Evolutionary conservation across 1,140 invertebrate genomes (phyloP), one percentile per base, ranked within the genome.

Genomic region (Tribolium madens): DNA sequence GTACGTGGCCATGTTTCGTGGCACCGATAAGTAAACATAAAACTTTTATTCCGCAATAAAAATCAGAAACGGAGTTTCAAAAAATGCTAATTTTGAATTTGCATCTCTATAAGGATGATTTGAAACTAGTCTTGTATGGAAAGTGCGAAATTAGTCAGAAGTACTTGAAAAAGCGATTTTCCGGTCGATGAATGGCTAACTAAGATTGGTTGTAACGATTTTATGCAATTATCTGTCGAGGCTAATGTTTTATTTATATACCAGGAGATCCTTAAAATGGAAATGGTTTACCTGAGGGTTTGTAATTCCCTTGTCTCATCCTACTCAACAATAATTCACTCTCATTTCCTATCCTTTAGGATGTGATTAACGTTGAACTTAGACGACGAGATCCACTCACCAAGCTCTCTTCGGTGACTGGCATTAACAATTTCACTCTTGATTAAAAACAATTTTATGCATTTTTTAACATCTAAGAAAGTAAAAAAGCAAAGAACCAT

Each of bases 281-380:
- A 64, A 64, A 64, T 33, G 21, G 21, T 64, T 12, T 26, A 33
- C 57, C 57, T 64, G 57, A 26, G 57, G 57, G 26, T 64, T 64
- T 18, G 21, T 64, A 64, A 64, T 64, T 64, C 57, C 57, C 57
- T 64, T 64, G 57, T 33, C 26, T 64, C 57, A 33, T 33, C 14
- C 57, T 14, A n/a, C 26, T 64, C 26, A 31, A 64, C 57, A 64
- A 64, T 64, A 64, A 64, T 64, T 64, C 13, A 64, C 57, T 64
- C 57, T 64, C 57, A 64, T 64, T 64, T 64, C 57, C 57, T 64
- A 64, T 64, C 57, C 57, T 64, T 64, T 64, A 64, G 57, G 57
- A 64, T 64, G 33, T 64, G 57, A 64, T 64, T 64, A 64, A 64
- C 57, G 18, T 13, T 64, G 57, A 26, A 64, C 26, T 64, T 31